Percentiles rank a stretch among this genome's conserved stretches.
Evolutionary conservation across 2,113 vertebrate species (phyloP).

Genomic region (Loxodonta africana): DNA sequence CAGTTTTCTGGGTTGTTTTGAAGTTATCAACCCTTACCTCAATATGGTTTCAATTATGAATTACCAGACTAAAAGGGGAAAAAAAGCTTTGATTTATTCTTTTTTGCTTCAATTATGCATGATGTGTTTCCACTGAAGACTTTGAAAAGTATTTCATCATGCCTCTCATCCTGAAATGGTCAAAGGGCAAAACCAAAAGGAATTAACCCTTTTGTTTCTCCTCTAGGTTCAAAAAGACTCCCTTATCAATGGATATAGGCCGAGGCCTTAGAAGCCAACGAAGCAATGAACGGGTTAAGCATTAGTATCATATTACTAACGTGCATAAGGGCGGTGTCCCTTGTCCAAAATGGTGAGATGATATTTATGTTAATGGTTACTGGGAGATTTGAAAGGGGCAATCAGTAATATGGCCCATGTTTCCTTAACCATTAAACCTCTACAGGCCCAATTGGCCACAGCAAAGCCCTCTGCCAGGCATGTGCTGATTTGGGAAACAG

Average conservation of each 20-base stretch:
- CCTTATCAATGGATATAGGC: background rate
- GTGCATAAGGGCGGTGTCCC: conserved; percentile 72
- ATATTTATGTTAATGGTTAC: conserved; percentile 83
- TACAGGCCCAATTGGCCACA: background rate
- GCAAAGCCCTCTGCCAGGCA: background rate
- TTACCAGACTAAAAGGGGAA: conserved; percentile 88
- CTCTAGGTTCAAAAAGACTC: conserved; percentile 39
- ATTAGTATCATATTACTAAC: conserved; percentile 61
- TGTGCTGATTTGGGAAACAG: background rate
- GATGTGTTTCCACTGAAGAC: conserved; percentile 92
- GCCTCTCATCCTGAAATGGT: conserved; percentile 91
- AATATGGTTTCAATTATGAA: conserved; percentile 98
- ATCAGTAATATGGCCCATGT: conserved; percentile 55
- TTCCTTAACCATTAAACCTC: conserved; percentile 64
- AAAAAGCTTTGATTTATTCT: conserved; percentile 94
- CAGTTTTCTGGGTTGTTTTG: conserved; percentile 79
- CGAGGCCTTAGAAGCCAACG: conserved; percentile 15
- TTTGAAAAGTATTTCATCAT: conserved; percentile 94
- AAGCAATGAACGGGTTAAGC: conserved; percentile 75
- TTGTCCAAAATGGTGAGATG: conserved; percentile 78
- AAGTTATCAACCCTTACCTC: conserved; percentile 86
- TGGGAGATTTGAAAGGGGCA: conserved; percentile 78
- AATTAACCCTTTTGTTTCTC: conserved; percentile 87
- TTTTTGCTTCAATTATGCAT: conserved; percentile 93
- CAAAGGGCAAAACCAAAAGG: conserved; percentile 89